Evolutionary conservation across 2,113 vertebrate species (phyloP), one percentile per base, ranked within the genome.

Genomic region (Pseudorectes ferrugineus): DNA sequence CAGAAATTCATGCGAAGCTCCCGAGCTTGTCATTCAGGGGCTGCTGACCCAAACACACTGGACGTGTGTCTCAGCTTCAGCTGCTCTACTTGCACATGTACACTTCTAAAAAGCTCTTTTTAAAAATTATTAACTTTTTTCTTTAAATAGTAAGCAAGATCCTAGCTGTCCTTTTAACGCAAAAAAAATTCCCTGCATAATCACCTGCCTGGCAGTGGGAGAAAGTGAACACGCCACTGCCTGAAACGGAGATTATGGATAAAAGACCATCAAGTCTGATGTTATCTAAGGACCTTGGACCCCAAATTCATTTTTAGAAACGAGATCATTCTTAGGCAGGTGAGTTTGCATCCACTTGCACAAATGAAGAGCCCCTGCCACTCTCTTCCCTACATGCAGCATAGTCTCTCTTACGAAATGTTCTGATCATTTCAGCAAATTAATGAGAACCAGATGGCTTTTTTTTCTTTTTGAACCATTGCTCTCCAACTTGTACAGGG

Each of bases 381-480:
- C 51, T 59, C 25, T 25, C 40, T 58, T 91, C 68, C n/a, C 83
- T 25, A 59, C 36, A 35, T 6, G 3, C 72, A 89, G 76, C 14
- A 5, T 1, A 31, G 68, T n/a, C 22, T 82, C 81, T 46, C 22
- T 62, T 16, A 77, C 2, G 14, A 74, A 81, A 48, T 2, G 31
- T 70, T 85, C 63, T 83, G 65, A 92, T 89, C 65, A 40, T 92
- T 88, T 93, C 66, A 70, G 75, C 36, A 84, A 93, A 90, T 88
- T 91, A 95, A 93, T 75, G 76, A 95, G 76, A 88, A 78, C 43
- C 55, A 85, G 68, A 77, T 74, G 46, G 42, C 21, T 72, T 88
- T 82, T 91, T 68, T 43, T 59, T 14, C 49, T 58, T 76, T 90
- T 45, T 91, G 43, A 90, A 88, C 42, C 63, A 38, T 4, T 55